Evolutionary conservation across 2,888 invertebrate genomes (phyloP), one percentile per base, ranked within the genome.

Genomic region (Pherbina coryleti): DNA sequence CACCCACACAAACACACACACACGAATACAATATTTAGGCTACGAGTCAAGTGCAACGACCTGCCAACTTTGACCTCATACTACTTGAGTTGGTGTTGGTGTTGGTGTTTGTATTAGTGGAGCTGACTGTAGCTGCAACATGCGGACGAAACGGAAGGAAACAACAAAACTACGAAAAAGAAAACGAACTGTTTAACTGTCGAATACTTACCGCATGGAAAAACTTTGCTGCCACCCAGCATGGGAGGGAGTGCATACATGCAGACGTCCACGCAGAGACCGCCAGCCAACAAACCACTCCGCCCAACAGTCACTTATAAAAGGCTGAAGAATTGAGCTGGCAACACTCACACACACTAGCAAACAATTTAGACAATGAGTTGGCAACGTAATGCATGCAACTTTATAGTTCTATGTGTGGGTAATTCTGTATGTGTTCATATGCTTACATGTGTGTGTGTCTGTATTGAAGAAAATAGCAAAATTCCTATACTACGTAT

Each of bases 11-110:
- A n/a, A 55, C 57, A 57, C 71, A 37, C 31, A 22, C 22, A 37
- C 72, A 34, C 25, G 22, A 31, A 28, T 64, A 28, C n/a, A 49
- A 22, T 22, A 28, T 71, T 44, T 17, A 31, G 28, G 64, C 64
- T 64, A n/a, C 51, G 25, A 74, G 74, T 74, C 62, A 74, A 74
- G 64, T 74, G 62, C 74, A 74, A 74, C 64, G 64, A 74, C 22
- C 74, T 74, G 64, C 62, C 64, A 64, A 74, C 74, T 74, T 64
- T 74, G 64, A 64, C 64, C 64, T 64, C 74, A 31, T 62, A 3
- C 34, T 3, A 14, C 17, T 17, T 34, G 28, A 14, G 19, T n/a
- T 62, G 49, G 11, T 28, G 73, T n/a, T 14, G 31, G 19, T 44
- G 62, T 28, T 31, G 34, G 37, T 11, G 22, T 22, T n/a, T 9